A percentile compares a stretch with the other conserved stretches of the same genome.
These are phyloP conservation scores for Hydrozoanthus tunicans DNA, from an alignment of 64 coral and sea anemone genomes.

Conservation along the genomic window DNA sequence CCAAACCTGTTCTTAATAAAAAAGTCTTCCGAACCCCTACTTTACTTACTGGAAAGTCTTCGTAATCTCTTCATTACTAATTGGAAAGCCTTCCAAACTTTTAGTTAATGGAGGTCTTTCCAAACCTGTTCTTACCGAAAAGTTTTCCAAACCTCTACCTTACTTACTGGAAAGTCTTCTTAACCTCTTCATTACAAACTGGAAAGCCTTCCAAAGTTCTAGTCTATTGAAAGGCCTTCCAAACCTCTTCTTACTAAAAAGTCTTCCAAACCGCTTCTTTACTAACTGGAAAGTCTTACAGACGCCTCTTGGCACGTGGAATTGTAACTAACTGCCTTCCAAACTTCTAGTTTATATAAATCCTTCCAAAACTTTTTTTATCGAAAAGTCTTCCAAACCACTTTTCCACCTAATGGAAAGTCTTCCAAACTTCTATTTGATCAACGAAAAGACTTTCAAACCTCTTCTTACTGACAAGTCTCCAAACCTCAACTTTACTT, in stretches of 20 bases:
- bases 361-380: no score
- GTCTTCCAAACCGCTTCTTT: neutral
- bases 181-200: no score
- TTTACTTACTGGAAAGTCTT: conserved; percentile 67
- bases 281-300: conserved; percentile 99
- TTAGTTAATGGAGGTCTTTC: neutral
- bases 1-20: neutral
- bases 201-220: no score
- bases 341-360: conserved; percentile 56
- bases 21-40: neutral
- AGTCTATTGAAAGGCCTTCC: neutral
- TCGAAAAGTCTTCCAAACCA: no score
- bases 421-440: neutral
- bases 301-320: conserved; percentile 93
- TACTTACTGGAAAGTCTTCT: conserved; percentile 91
- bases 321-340: conserved; percentile 90
- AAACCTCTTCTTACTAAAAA: neutral
- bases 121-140: no score
- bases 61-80: no score
- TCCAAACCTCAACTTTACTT: conserved; percentile 18
- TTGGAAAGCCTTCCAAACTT: neutral
- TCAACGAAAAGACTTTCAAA: neutral
- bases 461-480: neutral
- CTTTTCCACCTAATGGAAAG: no score
- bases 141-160: neutral